Evolutionary conservation across 2,888 invertebrate genomes (phyloP), one percentile per base, ranked within the genome.

Genomic region (Vesta saturnalis): DNA sequence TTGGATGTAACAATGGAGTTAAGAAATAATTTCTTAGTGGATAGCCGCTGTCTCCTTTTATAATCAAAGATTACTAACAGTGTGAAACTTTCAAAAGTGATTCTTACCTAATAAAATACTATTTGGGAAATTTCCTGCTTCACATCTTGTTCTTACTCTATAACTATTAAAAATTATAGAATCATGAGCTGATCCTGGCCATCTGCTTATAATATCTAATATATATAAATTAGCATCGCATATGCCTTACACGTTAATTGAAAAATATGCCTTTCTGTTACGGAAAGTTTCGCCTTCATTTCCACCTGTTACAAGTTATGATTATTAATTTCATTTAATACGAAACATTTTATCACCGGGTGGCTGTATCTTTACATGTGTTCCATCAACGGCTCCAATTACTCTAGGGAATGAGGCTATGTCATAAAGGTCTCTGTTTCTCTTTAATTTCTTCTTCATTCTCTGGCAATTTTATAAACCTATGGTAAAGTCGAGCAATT

Each of bases 361-460:
- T 30, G 75, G 76, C 39, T 73, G 72, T 57, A 78, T 70, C 67
- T 60, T 67, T 5, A 78, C 60, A 35, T 78, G 77, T 1, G 76
- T 78, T 21, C 77, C 77, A 70, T 78, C 77, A 12, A 77, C 62
- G 8, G 70, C 72, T n/a, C 75, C 76, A 14, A 79, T 63, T n/a
- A 76, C 70, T 60, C 70, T 56, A n/a, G 76, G 76, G 66, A 78
- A 76, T 46, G 71, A 59, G 15, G 73, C 72, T 35, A 75, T 72
- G 19, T 68, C 30, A 60, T 14, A 74, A 67, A 77, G 77, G 10
- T 67, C 18, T n/a, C 60, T 49, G 68, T 23, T 18, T 49, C 15
- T 15, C 15, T 43, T 23, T 67, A 6, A 73, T 72, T 61, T 73
- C 74, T 18, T 70, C 62, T 1, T 52, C 46, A 15, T 63, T 57